Percentiles rank a stretch among this genome's conserved stretches.
Conservation (phyloP, 2,888 invertebrate species). For the Bruchidius siliquastri region DNA sequence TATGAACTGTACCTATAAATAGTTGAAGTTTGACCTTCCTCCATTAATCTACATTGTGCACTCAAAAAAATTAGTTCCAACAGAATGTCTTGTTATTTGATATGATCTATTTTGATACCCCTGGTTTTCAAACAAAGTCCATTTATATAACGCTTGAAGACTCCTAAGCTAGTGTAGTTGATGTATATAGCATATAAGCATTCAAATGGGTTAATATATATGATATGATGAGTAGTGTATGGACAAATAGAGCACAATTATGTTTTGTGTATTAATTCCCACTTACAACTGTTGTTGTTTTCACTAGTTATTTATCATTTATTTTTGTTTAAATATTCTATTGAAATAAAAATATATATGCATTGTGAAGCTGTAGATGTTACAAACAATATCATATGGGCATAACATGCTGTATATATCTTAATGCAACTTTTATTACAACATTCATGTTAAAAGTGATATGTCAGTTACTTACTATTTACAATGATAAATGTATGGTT, state of each 20-base stretch:
- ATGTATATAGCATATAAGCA: conserved; percentile 17
- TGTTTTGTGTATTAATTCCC: conserved; percentile 16
- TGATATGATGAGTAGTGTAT: conserved; percentile 4
- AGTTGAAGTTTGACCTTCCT: neutral
- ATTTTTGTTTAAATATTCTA: neutral
- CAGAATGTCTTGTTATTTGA: conserved; percentile 9
- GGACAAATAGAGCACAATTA: conserved; percentile 19
- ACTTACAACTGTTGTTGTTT: conserved; percentile 15
- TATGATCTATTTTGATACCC: neutral
- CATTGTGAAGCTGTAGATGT: conserved; percentile 4
- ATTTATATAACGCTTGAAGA: neutral
- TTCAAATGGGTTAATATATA: conserved; percentile 25
- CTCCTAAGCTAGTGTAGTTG: neutral
- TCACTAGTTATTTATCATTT: neutral
- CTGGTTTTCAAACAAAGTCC: neutral
- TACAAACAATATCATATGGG: neutral
- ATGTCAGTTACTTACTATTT: conserved; percentile 24
- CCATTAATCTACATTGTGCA: neutral
- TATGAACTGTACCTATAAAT: too few relatives aligned
- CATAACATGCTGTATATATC: neutral
- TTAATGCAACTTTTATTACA: neutral
- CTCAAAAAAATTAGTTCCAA: neutral
- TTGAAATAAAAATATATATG: conserved; percentile 2
- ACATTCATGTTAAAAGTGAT: conserved; percentile 28
- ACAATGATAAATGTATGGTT: conserved; percentile 28